Base-by-base conservation (phyloP, 2,888 invertebrate genomes). In the Acleris emargana region DNA sequence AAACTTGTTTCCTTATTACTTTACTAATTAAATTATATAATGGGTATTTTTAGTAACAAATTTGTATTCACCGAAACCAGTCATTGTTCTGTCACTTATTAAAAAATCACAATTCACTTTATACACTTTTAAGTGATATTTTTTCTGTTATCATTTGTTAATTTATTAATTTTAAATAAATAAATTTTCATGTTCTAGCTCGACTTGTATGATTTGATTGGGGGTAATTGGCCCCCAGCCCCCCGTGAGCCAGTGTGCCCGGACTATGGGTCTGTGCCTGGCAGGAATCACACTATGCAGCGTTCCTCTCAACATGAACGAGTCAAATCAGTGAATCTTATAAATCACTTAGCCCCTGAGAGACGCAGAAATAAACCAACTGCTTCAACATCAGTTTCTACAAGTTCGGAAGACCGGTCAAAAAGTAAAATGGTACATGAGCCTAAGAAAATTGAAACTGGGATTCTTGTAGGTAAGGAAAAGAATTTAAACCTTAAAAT, bases 321-420 rank as follows among this genome's bases (percentile, higher is more conserved):
- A 72, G 89, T 93, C 72, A 95, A 94, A 78, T 95, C 94, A 76
- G 84, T 91, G 5, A 95, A 95, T 82, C 86, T 93, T 47, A 79
- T 95, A 66, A 90, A 93, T 66, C 95, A 95, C 74, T 78, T 95
- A 64, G 86, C 91, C 52, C 87, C 91, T 69, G 90, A 92, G 22
- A 78, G 82, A 67, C 80, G 85, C 72, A 77, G 83, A 38, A 80
- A 79, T 71, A 92, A 81, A 80, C 79, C 76, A 59, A 73, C 76
- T 68, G 76, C 75, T 58, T 71, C 77, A 68, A 72, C 72, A 47
- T 62, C 69, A 62, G 69, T 73, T 64, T 58, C 63, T 20, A 45
- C 70, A 20, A 68, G 55, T 32, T 81, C 83, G 68, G 77, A 78
- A 59, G 62, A 73, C 60, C 74, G 72, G 64, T 76, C 77, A 25